These are phyloP conservation scores for Galagoides demidoff DNA, from an alignment of 2,797 vertebrate species.

Conservation along the genomic window DNA sequence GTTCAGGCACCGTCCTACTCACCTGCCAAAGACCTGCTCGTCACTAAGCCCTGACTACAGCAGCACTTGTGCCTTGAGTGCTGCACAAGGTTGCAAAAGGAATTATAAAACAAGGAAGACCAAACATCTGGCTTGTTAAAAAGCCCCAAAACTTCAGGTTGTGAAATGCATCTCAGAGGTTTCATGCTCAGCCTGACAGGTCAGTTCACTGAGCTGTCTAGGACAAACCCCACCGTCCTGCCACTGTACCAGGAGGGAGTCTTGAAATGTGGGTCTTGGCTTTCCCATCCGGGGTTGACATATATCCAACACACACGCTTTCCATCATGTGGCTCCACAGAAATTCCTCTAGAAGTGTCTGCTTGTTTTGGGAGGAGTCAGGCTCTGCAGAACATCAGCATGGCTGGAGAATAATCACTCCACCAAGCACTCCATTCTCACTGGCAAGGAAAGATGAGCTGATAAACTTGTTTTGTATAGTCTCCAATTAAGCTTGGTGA, in stretches of 20 bases:
- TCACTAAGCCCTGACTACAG: conserved; percentile 83
- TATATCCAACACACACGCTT: conserved; percentile 99
- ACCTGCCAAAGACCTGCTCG: conserved; percentile 59
- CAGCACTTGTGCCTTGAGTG: conserved; percentile 84
- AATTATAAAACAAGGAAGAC: conserved; percentile 83
- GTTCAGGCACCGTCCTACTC: conserved; percentile 25
- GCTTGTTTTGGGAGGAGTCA: conserved; percentile 92
- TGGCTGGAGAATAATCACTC: conserved; percentile 96
- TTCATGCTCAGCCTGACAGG: conserved; percentile 67
- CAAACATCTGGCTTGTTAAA: conserved; percentile 86
- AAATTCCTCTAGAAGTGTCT: conserved; percentile 97
- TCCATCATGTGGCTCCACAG: conserved; percentile 99
- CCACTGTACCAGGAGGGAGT: conserved; percentile 96
- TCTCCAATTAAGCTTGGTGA: conserved; percentile 97
- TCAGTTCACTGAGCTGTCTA: conserved; percentile 92
- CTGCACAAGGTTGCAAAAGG: conserved; percentile 77
- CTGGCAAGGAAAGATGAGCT: conserved; percentile 96
- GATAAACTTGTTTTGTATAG: conserved; percentile 99
- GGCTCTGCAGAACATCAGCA: conserved; percentile 92
- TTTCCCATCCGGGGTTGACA: conserved; percentile 99
- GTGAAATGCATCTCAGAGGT: conserved; percentile 82
- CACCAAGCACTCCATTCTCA: conserved; percentile 97
- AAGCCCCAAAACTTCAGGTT: conserved; percentile 86
- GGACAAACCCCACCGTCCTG: conserved; percentile 98
- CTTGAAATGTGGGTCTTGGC: conserved; percentile 99